Percentiles rank a stretch among this genome's conserved stretches.
phyloP scores from a whole-genome alignment of 2,888 invertebrate genomes.

The Dynastes grantii region DNA sequence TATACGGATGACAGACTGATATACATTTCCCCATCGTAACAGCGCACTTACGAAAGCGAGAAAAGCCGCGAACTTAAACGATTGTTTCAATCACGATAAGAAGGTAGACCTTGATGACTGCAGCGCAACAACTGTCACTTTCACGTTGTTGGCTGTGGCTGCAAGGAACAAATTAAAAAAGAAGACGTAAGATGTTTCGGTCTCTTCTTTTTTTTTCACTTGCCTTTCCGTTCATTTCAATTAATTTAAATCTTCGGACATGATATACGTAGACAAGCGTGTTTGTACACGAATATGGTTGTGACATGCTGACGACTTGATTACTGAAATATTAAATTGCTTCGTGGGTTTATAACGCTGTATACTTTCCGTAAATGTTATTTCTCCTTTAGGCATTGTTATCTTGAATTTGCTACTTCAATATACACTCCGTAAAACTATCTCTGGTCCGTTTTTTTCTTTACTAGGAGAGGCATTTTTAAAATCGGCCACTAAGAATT shows the following conservation, averaged over 20 bases:
- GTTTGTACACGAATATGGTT: background rate
- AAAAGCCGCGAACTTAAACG: slow-evolving; percentile 25
- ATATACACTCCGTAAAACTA: no score
- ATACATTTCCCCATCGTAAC: slow-evolving; percentile 5
- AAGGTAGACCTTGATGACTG: slow-evolving; percentile 18
- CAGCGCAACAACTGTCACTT: slow-evolving; percentile 28
- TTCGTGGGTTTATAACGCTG: background rate
- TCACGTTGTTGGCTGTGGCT: slow-evolving; percentile 6
- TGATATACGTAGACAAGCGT: background rate
- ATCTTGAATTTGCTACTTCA: no score
- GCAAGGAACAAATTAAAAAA: slow-evolving; percentile 12
- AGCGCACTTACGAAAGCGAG: slow-evolving; percentile 17
- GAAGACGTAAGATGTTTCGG: slow-evolving; percentile 3
- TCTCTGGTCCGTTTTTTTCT: no score
- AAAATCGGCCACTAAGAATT: no score
- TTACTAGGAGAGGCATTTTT: no score
- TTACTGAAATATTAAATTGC: slow-evolving; percentile 1
- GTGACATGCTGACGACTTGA: slow-evolving; percentile 10
- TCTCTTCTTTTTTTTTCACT: background rate
- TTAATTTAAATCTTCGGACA: background rate
- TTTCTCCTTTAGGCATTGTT: no score
- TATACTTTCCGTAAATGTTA: background rate
- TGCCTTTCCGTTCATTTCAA: slow-evolving; percentile 9
- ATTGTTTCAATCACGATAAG: slow-evolving; percentile 35
- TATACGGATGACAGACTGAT: slow-evolving; percentile 21